A percentile compares a stretch with the other conserved stretches of the same genome.
Evolutionary conservation across 2,113 vertebrate species (phyloP).

Genomic region (Butorides virescens): DNA sequence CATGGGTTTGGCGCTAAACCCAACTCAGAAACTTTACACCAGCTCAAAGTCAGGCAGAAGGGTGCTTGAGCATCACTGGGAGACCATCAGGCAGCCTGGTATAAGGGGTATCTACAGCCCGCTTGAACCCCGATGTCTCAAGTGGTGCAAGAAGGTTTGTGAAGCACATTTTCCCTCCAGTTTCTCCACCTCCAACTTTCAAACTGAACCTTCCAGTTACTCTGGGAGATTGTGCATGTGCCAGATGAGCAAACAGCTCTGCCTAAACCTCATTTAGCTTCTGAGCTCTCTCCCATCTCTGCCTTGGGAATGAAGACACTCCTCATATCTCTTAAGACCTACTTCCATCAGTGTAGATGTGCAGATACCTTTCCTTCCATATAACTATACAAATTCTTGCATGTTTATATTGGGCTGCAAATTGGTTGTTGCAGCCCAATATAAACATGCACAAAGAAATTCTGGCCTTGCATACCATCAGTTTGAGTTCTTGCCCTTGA

Average conservation of each 20-base stretch:
- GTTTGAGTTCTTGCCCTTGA: background rate
- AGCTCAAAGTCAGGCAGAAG: background rate
- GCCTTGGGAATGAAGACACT: background rate
- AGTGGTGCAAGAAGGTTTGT: background rate
- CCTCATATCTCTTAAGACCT: background rate
- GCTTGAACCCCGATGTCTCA: background rate
- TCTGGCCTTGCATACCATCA: background rate
- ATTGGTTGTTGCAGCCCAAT: background rate
- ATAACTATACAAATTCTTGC: background rate
- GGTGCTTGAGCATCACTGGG: background rate
- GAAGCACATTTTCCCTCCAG: background rate
- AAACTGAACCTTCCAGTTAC: background rate
- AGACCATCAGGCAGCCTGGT: background rate
- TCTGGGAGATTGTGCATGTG: background rate
- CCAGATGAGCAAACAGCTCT: background rate
- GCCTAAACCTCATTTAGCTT: background rate
- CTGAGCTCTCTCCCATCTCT: background rate
- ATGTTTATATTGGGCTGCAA: background rate
- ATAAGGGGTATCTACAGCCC: background rate
- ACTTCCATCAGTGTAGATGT: background rate
- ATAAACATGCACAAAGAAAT: background rate
- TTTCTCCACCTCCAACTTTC: background rate
- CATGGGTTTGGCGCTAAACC: background rate
- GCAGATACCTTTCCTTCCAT: background rate
- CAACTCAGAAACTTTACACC: background rate